A percentile compares a stretch with the other conserved stretches of the same genome.
phyloP scores from a whole-genome alignment of 1,140 invertebrate species.

The Platyscapa corneri region DNA sequence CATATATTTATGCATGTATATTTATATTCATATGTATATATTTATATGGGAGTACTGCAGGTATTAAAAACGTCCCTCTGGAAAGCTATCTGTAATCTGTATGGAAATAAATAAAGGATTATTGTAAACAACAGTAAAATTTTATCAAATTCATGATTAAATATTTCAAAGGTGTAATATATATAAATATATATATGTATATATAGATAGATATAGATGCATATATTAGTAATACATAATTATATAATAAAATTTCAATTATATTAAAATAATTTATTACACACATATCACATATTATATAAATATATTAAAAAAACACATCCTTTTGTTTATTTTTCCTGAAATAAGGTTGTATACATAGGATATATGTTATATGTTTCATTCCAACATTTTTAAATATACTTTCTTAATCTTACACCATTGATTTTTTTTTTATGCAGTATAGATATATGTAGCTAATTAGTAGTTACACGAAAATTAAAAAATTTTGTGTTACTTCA shows the following conservation, averaged over 20 bases:
- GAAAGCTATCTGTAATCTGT: constrained; percentile 74
- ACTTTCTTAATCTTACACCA: constrained; percentile 49
- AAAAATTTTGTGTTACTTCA: constrained; percentile 39
- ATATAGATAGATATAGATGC: constrained; percentile 50
- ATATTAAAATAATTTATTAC: constrained; percentile 37
- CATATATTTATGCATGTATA: constrained; percentile 57
- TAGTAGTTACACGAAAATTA: constrained; percentile 41
- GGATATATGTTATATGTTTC: constrained; percentile 37
- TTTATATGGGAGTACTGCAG: constrained; percentile 65
- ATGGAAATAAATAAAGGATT: constrained; percentile 73
- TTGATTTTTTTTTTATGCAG: constrained; percentile 40
- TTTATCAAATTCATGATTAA: constrained; percentile 50
- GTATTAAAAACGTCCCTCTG: constrained; percentile 70
- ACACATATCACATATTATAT: constrained; percentile 42
- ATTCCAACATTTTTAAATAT: constrained; percentile 43
- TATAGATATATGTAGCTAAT: constrained; percentile 37
- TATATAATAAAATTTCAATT: constrained; percentile 32
- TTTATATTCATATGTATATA: constrained; percentile 58
- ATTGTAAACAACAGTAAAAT: constrained; percentile 61
- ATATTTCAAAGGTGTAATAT: constrained; percentile 66
- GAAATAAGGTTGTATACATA: constrained; percentile 43
- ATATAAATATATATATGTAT: constrained; percentile 49
- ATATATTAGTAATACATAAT: constrained; percentile 51
- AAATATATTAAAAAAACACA: constrained; percentile 33
- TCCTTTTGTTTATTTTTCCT: constrained; percentile 42